Base-by-base conservation (phyloP, 2,888 invertebrate species). In the Drosophila lutescens region DNA sequence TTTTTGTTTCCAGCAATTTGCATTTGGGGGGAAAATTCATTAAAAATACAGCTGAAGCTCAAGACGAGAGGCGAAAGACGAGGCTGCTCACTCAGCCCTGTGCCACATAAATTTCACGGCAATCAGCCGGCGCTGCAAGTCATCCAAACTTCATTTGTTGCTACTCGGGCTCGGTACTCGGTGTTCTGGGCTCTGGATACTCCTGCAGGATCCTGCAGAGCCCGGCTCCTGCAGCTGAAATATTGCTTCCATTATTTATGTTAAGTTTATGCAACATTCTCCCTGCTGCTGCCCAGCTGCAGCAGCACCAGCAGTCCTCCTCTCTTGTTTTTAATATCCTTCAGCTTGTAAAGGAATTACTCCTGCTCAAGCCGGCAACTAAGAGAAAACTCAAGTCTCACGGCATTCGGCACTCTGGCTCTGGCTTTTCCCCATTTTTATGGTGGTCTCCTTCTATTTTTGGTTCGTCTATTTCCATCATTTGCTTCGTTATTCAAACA, bases 111-210 rank as follows among this genome's bases (percentile, higher is more conserved):
- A 87, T 83, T 87, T 83, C 71, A 83, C 86, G 88, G 88, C 88
- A 83, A 82, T 83, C 83, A 83, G 88, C 74, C 86, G 78, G 56
- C 55, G 79, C 74, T 84, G 89, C 89, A 84, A 88, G 84, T 88
- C 87, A 88, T 83, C 88, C 86, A 83, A 88, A 83, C 88, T 88
- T 83, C 83, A 83, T 88, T 83, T 83, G 88, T 86, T 88, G 83
- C 88, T 80, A 86, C 83, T 68, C 46, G 59, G 76, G 55, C 41
- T 34, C 55, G 53, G 49, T 54, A 53, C 12, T 57, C 49, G 47
- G 46, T 69, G 51, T 47, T 30, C 55, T 57, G 51, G 57, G 54
- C 17, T 57, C 50, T 55, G 55, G 72, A 49, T 46, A 20, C 55
- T 55, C 66, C 76, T 83, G 81, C 78, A 34, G 49, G 17, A 49